Percentiles rank a stretch among this genome's conserved stretches.
These are phyloP conservation scores for Madoqua kirkii DNA, from an alignment of 2,113 vertebrate species.

Conservation along the genomic window DNA sequence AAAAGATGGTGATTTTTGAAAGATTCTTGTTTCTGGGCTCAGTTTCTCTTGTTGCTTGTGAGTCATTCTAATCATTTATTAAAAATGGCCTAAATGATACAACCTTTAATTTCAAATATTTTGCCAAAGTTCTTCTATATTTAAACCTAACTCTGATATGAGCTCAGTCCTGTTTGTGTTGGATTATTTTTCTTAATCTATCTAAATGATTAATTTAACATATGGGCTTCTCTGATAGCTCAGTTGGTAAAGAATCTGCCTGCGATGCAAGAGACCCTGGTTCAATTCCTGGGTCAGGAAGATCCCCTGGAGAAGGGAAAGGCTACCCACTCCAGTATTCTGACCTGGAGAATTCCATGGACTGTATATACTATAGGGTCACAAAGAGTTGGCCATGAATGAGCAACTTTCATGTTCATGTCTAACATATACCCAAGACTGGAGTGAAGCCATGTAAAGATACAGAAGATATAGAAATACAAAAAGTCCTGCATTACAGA, in stretches of 20 bases:
- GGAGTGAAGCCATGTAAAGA: background rate
- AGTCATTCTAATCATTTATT: background rate
- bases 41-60: background rate
- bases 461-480: background rate
- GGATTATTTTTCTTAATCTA: background rate
- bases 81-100: background rate
- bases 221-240: background rate
- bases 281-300: background rate
- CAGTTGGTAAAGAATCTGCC: background rate
- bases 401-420: background rate
- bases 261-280: background rate
- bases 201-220: background rate
- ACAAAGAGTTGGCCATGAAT: background rate
- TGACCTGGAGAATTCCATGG: background rate
- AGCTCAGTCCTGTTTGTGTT: background rate
- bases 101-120: background rate
- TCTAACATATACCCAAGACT: background rate
- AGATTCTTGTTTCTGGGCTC: background rate
- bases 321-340: background rate
- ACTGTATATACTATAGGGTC: background rate
- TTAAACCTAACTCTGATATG: background rate
- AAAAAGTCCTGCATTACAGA: background rate
- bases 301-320: too few species aligned
- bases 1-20: background rate
- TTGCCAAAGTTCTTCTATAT: background rate